Base-by-base conservation (phyloP, 1,140 invertebrate genomes). In the Drosophila ironensis region DNA sequence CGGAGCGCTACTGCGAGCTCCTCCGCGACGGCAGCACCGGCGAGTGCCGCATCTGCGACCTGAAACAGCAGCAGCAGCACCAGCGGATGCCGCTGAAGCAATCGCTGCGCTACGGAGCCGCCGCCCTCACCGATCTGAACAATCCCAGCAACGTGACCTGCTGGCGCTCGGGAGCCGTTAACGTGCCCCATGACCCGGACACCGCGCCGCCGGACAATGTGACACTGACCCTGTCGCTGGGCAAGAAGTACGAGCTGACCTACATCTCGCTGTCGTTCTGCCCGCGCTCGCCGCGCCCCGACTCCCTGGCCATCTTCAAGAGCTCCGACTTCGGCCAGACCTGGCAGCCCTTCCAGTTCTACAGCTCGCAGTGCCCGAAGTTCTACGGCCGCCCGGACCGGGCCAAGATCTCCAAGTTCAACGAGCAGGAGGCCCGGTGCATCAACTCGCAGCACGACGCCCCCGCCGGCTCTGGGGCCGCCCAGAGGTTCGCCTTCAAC, bases 241-340 rank as follows among this genome's bases (percentile, higher is more conserved):
- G 97, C 17, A 99, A 99, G 91, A 99, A 99, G 89, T 99, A 98
- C 92, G 98, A 99, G 91, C 91, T 99, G 44, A 99, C 98, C 0
- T 99, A 99, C 90, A 96, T 99, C 6, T 98, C 96, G 88, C 91
- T 99, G 6, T 97, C 98, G 88, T 99, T 99, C 91, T 99, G 98
- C 88, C 96, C 96, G 0, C 92, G 92, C 27, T 94, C 96, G 0
- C 94, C 95, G 0, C 95, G 96, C 59, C 98, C 98, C 0, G 98
- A 99, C 87, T 99, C 98, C 0, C 95, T 99, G 72, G 97, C 97
- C 3, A 96, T 99, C 50, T 99, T 96, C 91, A 99, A 99, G 91
- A 98, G 96, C 64, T 96, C 96, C 90, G 97, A 99, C 89, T 96
- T 96, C 87, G 97, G 97, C 0, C 94, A 95, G 72, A 97, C 96